Evolutionary conservation across 35 echinoderm and acorn worm genomes (phyloP).

Genomic region (Amphiura filiformis): DNA sequence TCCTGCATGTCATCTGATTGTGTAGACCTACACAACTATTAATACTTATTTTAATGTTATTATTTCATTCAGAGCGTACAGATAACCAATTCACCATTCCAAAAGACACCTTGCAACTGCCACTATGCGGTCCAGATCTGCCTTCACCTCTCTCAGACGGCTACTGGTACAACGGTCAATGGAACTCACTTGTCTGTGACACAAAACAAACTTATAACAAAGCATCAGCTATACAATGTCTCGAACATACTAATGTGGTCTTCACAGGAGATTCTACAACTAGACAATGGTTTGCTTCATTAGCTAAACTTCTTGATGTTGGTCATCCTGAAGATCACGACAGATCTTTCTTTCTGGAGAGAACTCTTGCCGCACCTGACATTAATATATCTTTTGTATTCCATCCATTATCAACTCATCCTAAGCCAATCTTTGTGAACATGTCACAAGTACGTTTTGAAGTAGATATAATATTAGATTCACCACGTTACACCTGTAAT

Average conservation of each 20-base stretch:
- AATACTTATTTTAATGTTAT: neutral
- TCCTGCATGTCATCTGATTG: too few species aligned
- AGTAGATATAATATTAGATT: neutral
- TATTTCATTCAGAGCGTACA: neutral
- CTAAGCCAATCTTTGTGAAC: too few species aligned
- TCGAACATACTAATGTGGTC: neutral
- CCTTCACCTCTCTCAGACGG: constrained; percentile 13
- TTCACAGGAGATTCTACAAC: constrained; percentile 10
- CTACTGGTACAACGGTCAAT: constrained; percentile 1
- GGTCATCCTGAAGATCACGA: neutral
- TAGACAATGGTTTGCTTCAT: neutral
- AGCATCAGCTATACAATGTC: neutral
- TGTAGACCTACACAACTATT: too few species aligned
- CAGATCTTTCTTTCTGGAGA: neutral
- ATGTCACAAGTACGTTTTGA: neutral
- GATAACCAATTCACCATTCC: neutral
- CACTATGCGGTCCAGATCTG: constrained; percentile 22
- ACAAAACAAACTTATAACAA: constrained; percentile 4
- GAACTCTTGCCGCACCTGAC: neutral
- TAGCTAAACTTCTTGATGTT: neutral
- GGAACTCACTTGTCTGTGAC: constrained; percentile 22
- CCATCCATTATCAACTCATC: constrained; percentile 5
- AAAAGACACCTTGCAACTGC: neutral
- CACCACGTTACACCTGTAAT: neutral
- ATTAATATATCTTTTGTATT: constrained; percentile 23